Percentiles rank a stretch among this genome's conserved stretches.
These are phyloP conservation scores for Polyodon spathula DNA, from an alignment of 2,113 vertebrate species.

Conservation along the genomic window DNA sequence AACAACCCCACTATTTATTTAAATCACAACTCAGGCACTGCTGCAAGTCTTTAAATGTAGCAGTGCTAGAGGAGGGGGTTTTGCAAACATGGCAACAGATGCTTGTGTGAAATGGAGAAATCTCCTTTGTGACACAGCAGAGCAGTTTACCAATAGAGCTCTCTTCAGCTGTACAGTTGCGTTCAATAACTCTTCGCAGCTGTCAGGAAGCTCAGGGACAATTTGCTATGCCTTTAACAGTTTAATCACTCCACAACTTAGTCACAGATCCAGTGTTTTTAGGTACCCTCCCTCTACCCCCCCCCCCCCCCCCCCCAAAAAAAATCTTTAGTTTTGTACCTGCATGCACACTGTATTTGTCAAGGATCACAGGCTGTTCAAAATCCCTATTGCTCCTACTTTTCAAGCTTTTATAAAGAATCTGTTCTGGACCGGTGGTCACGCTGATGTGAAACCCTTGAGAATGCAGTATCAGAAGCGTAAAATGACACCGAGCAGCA, in stretches of 20 bases:
- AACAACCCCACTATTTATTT: not conserved
- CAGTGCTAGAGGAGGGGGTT: conserved; percentile 18
- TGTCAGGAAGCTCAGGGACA: conserved; percentile 55
- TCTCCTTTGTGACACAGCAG: conserved; percentile 32
- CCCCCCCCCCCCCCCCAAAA: conserved; percentile 1
- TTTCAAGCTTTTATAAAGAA: too few species aligned
- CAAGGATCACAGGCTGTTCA: too few species aligned
- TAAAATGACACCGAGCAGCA: not conserved
- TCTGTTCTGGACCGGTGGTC: too few species aligned
- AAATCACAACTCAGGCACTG: not conserved
- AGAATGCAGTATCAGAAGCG: not conserved
- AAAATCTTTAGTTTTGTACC: too few species aligned
- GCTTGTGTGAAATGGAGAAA: conserved; percentile 32
- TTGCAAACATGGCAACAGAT: conserved; percentile 46
- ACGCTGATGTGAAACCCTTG: not conserved
- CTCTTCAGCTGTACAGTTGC: conserved; percentile 38
- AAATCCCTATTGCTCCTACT: too few species aligned
- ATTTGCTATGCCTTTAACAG: conserved; percentile 45
- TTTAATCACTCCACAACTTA: conserved; percentile 51
- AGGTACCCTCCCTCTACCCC: conserved; percentile 22
- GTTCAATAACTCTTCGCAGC: conserved; percentile 56
- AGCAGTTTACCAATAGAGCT: conserved; percentile 50
- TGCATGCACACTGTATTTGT: too few species aligned
- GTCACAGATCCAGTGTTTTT: conserved; percentile 31
- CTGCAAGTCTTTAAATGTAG: not conserved